A percentile compares a stretch with the other conserved stretches of the same genome.
Conservation (phyloP, 1,140 invertebrate genomes). For the Chlorops oryzae region DNA sequence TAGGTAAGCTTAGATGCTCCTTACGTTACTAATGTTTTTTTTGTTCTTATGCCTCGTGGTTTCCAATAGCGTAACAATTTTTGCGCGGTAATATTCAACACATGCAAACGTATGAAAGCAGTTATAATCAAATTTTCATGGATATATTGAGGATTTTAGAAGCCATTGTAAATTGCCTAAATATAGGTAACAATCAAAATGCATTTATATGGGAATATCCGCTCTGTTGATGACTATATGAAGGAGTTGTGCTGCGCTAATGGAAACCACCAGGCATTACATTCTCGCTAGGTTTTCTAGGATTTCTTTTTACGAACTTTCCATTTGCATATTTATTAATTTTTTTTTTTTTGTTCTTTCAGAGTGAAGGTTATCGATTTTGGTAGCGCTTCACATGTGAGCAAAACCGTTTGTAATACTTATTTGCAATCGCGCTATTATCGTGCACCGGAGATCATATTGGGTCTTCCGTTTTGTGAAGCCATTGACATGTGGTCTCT, state of each 20-base stretch:
- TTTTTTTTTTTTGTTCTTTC: constrained; percentile 3
- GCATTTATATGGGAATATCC: too few species aligned
- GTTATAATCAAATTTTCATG: too few species aligned
- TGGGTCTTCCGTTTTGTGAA: constrained; percentile 97
- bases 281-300: too few species aligned
- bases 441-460: constrained; percentile 97
- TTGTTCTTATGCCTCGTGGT: not conserved
- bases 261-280: too few species aligned
- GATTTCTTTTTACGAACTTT: not conserved
- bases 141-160: too few species aligned
- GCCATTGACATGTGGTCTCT: constrained; percentile 99
- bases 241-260: too few species aligned
- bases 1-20: constrained; percentile 21
- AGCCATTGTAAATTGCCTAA: too few species aligned
- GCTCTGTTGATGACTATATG: too few species aligned
- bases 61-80: too few species aligned
- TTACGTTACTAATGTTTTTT: not conserved
- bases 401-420: constrained; percentile 98
- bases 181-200: too few species aligned
- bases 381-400: constrained; percentile 97
- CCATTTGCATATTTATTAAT: too few species aligned
- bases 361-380: constrained; percentile 99
- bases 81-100: not conserved
- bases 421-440: constrained; percentile 99
- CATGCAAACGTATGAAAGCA: too few species aligned